These are phyloP conservation scores for Sorex araneus DNA, from an alignment of 2,113 vertebrate species.

Conservation along the genomic window DNA sequence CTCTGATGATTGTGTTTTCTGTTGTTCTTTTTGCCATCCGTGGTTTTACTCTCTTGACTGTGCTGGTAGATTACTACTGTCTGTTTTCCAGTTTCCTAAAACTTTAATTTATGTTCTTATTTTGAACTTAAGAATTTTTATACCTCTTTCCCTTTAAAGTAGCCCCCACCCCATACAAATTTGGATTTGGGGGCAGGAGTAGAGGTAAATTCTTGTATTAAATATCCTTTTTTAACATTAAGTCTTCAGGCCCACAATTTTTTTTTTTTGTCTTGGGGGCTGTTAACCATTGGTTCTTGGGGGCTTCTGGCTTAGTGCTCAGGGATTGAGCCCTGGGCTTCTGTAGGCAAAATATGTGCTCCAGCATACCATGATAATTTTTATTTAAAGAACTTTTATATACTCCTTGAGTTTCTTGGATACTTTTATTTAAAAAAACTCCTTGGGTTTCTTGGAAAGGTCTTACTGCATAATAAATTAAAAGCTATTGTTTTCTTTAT, in stretches of 20 bases:
- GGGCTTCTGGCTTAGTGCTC: too few species aligned
- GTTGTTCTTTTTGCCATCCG: background rate
- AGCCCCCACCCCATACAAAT: background rate
- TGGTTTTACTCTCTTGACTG: slow-evolving; percentile 42
- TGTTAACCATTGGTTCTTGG: too few species aligned
- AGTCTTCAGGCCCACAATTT: slow-evolving; percentile 42
- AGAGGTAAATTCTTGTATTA: slow-evolving; percentile 27
- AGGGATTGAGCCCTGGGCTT: too few species aligned
- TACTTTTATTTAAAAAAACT: too few species aligned
- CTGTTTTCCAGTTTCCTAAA: slow-evolving; percentile 52
- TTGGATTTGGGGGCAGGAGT: slow-evolving; percentile 2
- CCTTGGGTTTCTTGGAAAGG: slow-evolving; percentile 54
- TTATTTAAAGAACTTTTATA: slow-evolving; percentile 55
- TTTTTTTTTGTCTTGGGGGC: background rate
- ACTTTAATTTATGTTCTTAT: slow-evolving; percentile 39
- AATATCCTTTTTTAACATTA: background rate
- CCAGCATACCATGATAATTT: background rate
- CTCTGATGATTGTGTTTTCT: slow-evolving; percentile 22
- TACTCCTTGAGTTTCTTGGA: slow-evolving; percentile 53
- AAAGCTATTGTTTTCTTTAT: background rate
- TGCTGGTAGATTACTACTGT: slow-evolving; percentile 40
- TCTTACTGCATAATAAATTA: slow-evolving; percentile 34
- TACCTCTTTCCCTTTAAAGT: background rate
- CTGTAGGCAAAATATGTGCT: too few species aligned
- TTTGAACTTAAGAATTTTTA: slow-evolving; percentile 51